Conservation (phyloP, 2,888 invertebrate genomes). For the Abrostola triplasia region DNA sequence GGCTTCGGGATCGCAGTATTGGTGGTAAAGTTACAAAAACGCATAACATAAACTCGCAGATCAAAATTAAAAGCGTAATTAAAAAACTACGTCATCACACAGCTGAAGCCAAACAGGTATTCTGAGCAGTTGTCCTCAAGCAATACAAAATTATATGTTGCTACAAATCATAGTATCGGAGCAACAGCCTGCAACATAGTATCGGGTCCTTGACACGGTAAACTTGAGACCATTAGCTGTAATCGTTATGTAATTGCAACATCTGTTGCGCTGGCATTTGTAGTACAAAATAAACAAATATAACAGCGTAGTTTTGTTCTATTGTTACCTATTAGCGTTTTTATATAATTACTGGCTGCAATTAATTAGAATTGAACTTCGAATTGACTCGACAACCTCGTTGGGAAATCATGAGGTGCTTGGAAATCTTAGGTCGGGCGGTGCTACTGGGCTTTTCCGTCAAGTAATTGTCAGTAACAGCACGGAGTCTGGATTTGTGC, state of each 20-base stretch:
- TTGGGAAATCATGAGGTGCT: too few species aligned
- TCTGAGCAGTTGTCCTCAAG: neutral
- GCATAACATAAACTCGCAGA: too few species aligned
- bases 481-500: neutral
- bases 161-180: slow-evolving; percentile 28
- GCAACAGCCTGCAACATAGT: slow-evolving; percentile 62
- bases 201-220: slow-evolving; percentile 64
- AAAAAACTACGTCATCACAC: neutral
- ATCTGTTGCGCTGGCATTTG: slow-evolving; percentile 22
- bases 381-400: too few species aligned
- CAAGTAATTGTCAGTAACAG: neutral
- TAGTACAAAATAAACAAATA: slow-evolving; percentile 7
- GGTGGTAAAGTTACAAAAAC: too few species aligned
- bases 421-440: too few species aligned
- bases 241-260: slow-evolving; percentile 45
- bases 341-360: too few species aligned
- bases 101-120: slow-evolving; percentile 9
- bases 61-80: slow-evolving; percentile 1
- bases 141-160: slow-evolving; percentile 6
- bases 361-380: too few species aligned
- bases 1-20: too few species aligned
- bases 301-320: neutral
- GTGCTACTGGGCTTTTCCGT: too few species aligned
- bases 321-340: neutral
- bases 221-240: slow-evolving; percentile 53